Percentiles rank a stretch among this genome's conserved stretches.
Conservation (phyloP, 2,113 vertebrate genomes). For the Lampris incognitus region DNA sequence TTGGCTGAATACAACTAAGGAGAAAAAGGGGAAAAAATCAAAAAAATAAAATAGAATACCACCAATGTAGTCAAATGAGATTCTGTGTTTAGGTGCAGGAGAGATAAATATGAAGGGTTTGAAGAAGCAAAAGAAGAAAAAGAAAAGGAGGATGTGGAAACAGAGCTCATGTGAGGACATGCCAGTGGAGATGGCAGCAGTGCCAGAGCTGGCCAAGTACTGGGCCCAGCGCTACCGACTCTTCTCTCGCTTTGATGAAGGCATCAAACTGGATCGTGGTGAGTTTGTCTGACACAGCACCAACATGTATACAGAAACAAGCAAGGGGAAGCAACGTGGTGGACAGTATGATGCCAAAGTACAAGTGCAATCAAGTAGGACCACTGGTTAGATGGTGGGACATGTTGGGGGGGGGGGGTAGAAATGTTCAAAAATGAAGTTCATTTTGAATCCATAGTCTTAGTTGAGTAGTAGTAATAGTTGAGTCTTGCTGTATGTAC, state of each 20-base stretch:
- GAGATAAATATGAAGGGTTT: slow-evolving; percentile 1
- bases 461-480: too few species aligned
- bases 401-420: too few species aligned
- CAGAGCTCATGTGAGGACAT: slow-evolving; percentile 57
- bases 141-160: slow-evolving; percentile 65
- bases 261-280: slow-evolving; percentile 93
- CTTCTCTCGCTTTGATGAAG: slow-evolving; percentile 96
- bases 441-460: too few species aligned
- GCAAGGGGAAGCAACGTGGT: too few species aligned
- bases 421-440: too few species aligned
- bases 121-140: slow-evolving; percentile 65
- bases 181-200: slow-evolving; percentile 88
- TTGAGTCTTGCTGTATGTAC: too few species aligned
- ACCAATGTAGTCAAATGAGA: background rate
- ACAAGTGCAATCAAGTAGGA: too few species aligned
- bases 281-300: slow-evolving; percentile 11
- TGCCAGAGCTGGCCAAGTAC: slow-evolving; percentile 91
- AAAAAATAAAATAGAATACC: background rate
- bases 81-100: slow-evolving; percentile 4
- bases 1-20: background rate
- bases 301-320: too few species aligned
- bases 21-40: background rate
- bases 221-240: slow-evolving; percentile 97
- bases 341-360: too few species aligned
- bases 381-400: too few species aligned